phyloP scores from a whole-genome alignment of 2,797 vertebrate genomes.

The Syngnathus rostellatus region DNA sequence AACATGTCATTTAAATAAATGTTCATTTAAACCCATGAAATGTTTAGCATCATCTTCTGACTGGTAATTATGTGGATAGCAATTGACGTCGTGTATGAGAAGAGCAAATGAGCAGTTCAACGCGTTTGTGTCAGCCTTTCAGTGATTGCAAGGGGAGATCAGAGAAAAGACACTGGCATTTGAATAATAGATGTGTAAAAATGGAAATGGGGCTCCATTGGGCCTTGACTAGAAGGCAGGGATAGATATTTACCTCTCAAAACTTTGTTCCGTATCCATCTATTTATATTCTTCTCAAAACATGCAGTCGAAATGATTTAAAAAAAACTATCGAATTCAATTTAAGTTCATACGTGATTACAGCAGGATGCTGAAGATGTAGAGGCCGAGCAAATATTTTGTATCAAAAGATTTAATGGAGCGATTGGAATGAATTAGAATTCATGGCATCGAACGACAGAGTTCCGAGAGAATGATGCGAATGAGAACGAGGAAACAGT shows the following conservation, averaged over 20 bases:
- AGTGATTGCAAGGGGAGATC: slow-evolving; percentile 24
- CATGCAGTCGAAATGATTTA: not conserved
- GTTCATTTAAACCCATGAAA: not conserved
- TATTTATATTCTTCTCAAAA: not conserved
- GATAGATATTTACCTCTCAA: not conserved
- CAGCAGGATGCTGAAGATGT: not conserved
- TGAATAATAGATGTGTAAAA: slow-evolving; percentile 56
- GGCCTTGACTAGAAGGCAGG: slow-evolving; percentile 14
- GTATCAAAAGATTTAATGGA: no score
- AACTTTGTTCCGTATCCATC: not conserved
- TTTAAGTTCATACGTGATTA: not conserved
- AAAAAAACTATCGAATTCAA: not conserved
- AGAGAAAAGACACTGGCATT: slow-evolving; percentile 16
- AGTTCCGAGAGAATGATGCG: not conserved
- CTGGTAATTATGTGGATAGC: not conserved
- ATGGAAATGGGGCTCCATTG: slow-evolving; percentile 27
- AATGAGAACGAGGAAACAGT: not conserved
- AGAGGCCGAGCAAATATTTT: not conserved
- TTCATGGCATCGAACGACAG: not conserved
- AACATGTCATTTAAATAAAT: no score
- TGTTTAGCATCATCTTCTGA: not conserved
- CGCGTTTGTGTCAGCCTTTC: slow-evolving; percentile 8
- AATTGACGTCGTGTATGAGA: not conserved
- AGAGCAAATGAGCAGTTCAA: not conserved
- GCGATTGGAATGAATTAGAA: not conserved